phyloP scores from a whole-genome alignment of 2,113 vertebrate genomes.

The Ascaphus truei region DNA sequence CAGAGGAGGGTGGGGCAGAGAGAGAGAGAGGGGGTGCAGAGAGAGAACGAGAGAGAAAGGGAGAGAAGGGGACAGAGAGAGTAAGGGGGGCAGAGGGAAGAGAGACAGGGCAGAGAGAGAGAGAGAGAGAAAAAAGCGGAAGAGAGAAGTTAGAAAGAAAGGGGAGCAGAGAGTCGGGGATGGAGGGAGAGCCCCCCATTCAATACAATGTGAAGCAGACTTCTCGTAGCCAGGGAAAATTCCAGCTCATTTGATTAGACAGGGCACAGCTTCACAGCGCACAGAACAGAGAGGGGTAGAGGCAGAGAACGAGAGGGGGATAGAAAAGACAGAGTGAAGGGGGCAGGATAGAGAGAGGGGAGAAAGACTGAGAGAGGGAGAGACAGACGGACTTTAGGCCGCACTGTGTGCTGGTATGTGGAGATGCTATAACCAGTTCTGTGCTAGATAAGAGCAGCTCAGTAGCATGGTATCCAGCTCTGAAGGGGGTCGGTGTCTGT shows the following conservation, averaged over 20 bases:
- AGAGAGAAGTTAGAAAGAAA: no score
- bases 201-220: no score
- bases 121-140: neutral
- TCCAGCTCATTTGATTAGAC: no score
- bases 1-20: no score
- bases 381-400: neutral
- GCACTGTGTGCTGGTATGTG: neutral
- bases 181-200: no score
- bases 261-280: no score
- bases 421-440: neutral
- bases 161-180: no score
- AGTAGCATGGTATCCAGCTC: neutral
- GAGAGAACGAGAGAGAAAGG: neutral
- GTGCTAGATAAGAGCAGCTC: neutral
- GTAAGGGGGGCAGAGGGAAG: neutral
- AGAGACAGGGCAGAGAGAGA: neutral
- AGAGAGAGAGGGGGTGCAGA: no score
- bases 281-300: neutral
- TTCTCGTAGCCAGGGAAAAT: no score
- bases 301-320: neutral
- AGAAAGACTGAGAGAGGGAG: neutral
- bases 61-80: neutral
- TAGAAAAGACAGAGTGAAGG: neutral
- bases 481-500: neutral
- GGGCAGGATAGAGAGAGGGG: neutral